Percentiles rank a stretch among this genome's conserved stretches.
Conservation (phyloP, 2,797 vertebrate genomes). For the Cyclura pinguis region DNA sequence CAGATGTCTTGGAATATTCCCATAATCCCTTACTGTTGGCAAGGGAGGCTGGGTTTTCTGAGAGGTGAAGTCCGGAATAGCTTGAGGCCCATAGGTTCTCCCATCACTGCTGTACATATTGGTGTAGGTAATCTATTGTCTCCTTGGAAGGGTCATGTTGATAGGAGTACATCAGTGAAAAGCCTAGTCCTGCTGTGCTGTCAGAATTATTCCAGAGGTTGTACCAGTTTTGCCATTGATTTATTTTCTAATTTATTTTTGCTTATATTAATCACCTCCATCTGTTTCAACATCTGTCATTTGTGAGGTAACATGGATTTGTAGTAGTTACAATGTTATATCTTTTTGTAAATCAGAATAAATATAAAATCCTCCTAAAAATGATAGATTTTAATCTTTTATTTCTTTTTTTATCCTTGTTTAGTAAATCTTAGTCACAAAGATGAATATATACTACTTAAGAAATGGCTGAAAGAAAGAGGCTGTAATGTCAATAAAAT, state of each 20-base stretch:
- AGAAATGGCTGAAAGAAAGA: slow-evolving; percentile 88
- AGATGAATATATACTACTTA: slow-evolving; percentile 84
- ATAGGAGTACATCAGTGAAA: background rate
- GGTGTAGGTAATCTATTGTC: background rate
- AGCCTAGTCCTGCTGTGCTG: background rate
- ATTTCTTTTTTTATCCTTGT: slow-evolving; percentile 1
- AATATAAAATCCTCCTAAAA: background rate
- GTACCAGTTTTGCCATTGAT: no score
- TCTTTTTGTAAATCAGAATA: background rate
- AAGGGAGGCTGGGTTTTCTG: no score
- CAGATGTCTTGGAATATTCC: no score
- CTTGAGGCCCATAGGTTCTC: no score
- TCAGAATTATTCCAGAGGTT: background rate
- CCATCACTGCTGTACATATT: no score
- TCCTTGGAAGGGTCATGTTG: background rate
- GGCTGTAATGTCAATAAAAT: slow-evolving; percentile 85
- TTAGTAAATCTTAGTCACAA: slow-evolving; percentile 85
- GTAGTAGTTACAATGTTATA: background rate
- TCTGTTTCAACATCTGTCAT: background rate
- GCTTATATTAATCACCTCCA: background rate
- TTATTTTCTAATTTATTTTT: background rate
- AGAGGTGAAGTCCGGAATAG: no score
- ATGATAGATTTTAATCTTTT: background rate
- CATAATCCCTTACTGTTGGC: no score
- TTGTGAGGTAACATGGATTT: background rate